Evolutionary conservation across 2,888 invertebrate species (phyloP).

Genomic region (Spilosoma lubricipeda): DNA sequence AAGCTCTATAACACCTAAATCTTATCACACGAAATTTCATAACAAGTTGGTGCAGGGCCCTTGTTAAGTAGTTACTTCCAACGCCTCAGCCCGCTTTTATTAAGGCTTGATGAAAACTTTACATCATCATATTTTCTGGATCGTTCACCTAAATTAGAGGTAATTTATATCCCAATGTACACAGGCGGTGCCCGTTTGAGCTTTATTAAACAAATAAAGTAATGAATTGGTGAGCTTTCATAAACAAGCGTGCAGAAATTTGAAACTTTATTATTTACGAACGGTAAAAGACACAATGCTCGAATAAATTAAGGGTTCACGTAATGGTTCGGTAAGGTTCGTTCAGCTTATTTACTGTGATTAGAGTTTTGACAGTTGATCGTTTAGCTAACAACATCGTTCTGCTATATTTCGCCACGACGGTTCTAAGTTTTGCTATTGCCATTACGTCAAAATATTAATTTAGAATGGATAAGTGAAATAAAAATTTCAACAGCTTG

Average conservation of each 20-base stretch:
- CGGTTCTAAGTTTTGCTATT: slow-evolving; percentile 31
- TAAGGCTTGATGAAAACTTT: slow-evolving; percentile 79
- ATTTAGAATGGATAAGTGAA: slow-evolving; percentile 10
- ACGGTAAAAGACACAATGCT: slow-evolving; percentile 64
- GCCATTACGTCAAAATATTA: slow-evolving; percentile 22
- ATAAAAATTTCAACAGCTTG: slow-evolving; percentile 26
- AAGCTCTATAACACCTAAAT: slow-evolving; percentile 42
- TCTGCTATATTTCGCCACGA: slow-evolving; percentile 36
- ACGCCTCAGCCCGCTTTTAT: slow-evolving; percentile 64
- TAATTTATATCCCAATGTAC: slow-evolving; percentile 81
- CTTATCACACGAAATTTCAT: slow-evolving; percentile 53
- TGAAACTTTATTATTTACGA: slow-evolving; percentile 76
- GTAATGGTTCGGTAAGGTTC: slow-evolving; percentile 48
- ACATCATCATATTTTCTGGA: slow-evolving; percentile 83
- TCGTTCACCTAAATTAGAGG: slow-evolving; percentile 83
- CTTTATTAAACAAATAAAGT: slow-evolving; percentile 84
- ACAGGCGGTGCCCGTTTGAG: slow-evolving; percentile 71
- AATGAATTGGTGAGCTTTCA: slow-evolving; percentile 78
- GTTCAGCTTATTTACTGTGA: slow-evolving; percentile 41
- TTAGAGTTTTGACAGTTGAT: slow-evolving; percentile 50
- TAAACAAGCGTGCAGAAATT: slow-evolving; percentile 77
- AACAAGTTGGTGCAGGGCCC: slow-evolving; percentile 58
- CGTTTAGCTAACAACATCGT: slow-evolving; percentile 38
- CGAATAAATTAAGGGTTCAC: slow-evolving; percentile 61
- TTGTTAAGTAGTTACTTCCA: slow-evolving; percentile 52